Conservation (phyloP, 1,140 invertebrate genomes). For the fruit fly (Drosophila melanogaster) region Release_6_plus_ISO1_MT NC_004354.4:13182001-13182500, state of each 20-base stretch:
- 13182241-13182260: too few relatives aligned
- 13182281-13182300: not conserved
- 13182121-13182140: constrained; percentile 7
- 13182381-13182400: too few relatives aligned
- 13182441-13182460: constrained; percentile 2
- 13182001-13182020: too few relatives aligned
- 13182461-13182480: constrained; percentile 11
- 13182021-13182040: constrained; percentile 5
- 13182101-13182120: constrained; percentile 16
- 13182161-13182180: not conserved
- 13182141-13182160: not conserved
- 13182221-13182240: too few relatives aligned
- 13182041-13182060: not conserved
- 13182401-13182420: too few relatives aligned
- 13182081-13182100: constrained; percentile 40
- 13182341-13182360: too few relatives aligned
- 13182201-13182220: not conserved
- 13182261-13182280: not conserved
- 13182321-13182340: constrained; percentile 10
- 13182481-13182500: constrained; percentile 4
- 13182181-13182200: not conserved
- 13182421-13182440: not conserved
- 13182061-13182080: constrained; percentile 21
- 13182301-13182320: not conserved
- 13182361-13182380: too few relatives aligned